Conservation (phyloP, 2,888 invertebrate genomes). For the Pandemis cinnamomeana region DNA sequence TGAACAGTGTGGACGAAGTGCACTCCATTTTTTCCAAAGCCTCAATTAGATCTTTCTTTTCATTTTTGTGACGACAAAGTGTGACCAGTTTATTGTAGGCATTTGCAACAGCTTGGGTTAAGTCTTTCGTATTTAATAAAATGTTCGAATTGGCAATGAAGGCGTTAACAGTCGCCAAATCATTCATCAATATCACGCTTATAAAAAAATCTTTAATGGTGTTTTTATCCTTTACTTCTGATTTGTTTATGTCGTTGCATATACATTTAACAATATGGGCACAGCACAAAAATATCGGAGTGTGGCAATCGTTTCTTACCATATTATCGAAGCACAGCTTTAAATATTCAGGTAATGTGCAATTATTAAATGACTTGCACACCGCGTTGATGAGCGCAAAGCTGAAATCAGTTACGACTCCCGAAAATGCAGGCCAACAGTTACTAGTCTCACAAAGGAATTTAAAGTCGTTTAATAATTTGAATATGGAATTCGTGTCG, state of each 20-base stretch:
- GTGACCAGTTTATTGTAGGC: slow-evolving; percentile 10
- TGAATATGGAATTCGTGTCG: slow-evolving; percentile 14
- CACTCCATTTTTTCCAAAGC: slow-evolving; percentile 6
- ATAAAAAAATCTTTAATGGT: slow-evolving; percentile 10
- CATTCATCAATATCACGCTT: slow-evolving; percentile 18
- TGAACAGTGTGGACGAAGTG: slow-evolving; percentile 4
- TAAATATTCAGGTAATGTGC: background rate
- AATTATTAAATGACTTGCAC: slow-evolving; percentile 24
- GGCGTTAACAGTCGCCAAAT: slow-evolving; percentile 12
- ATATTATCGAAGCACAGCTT: slow-evolving; percentile 12
- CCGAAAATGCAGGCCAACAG: slow-evolving; percentile 18
- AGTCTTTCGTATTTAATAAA: slow-evolving; percentile 13
- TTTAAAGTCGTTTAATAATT: slow-evolving; percentile 22
- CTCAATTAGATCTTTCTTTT: background rate
- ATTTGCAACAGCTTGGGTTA: slow-evolving; percentile 11
- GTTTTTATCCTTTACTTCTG: slow-evolving; percentile 11
- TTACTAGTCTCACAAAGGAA: slow-evolving; percentile 11
- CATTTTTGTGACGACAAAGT: background rate
- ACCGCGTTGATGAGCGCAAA: slow-evolving; percentile 13
- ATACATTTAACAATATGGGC: slow-evolving; percentile 22
- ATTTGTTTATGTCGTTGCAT: slow-evolving; percentile 20
- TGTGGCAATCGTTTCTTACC: slow-evolving; percentile 1
- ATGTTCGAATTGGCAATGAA: slow-evolving; percentile 15
- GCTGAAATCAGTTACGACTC: slow-evolving; percentile 20
- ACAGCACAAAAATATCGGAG: slow-evolving; percentile 19